phyloP scores from a whole-genome alignment of 2,113 vertebrate genomes.

The Oreochromis niloticus region DNA sequence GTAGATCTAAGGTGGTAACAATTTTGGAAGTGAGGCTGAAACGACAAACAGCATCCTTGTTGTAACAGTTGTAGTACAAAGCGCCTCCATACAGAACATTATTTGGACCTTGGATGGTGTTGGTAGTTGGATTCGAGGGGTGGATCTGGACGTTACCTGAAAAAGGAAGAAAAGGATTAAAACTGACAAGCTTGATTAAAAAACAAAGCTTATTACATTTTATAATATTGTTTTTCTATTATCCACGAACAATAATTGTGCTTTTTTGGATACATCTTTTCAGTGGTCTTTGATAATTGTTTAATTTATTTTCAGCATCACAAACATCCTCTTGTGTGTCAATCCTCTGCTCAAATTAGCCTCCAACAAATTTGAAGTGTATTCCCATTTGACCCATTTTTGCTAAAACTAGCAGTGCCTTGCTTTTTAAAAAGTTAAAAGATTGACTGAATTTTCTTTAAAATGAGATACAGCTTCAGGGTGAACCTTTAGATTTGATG shows the following conservation, averaged over 20 bases:
- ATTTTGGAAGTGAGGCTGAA: constrained; percentile 61
- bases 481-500: background rate
- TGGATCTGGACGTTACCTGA: constrained; percentile 42
- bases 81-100: constrained; percentile 57
- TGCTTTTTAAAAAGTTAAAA: background rate
- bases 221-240: background rate
- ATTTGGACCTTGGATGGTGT: constrained; percentile 72
- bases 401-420: background rate
- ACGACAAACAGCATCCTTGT: constrained; percentile 51
- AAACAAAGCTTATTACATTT: fast-evolving
- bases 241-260: background rate
- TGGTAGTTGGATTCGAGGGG: constrained; percentile 63
- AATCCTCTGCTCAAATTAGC: background rate
- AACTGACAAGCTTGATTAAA: fast-evolving
- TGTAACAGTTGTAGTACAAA: constrained; percentile 72
- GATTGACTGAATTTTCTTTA: background rate
- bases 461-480: background rate
- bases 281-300: background rate
- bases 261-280: background rate
- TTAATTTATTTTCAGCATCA: background rate
- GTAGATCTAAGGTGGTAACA: constrained; percentile 40
- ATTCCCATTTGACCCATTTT: fast-evolving
- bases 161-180: background rate
- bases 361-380: background rate
- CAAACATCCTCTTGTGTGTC: background rate